Percentiles rank a stretch among this genome's conserved stretches.
Conservation (phyloP, 2,113 vertebrate genomes). For the western clawed frog (Xenopus tropicalis) region UCB_Xtro_10.0 CM004446.2:149844501-149845000, state of each 20-base stretch:
- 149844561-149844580: too few relatives aligned
- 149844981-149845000: too few relatives aligned
- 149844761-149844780: conserved; percentile 20
- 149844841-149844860: conserved; percentile 17
- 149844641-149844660: conserved; percentile 2
- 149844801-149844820: conserved; percentile 27
- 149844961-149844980: too few relatives aligned
- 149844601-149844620: too few relatives aligned
- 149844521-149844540: too few relatives aligned
- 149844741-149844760: conserved; percentile 30
- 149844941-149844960: too few relatives aligned
- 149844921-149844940: too few relatives aligned
- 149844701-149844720: conserved; percentile 17
- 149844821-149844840: conserved; percentile 23
- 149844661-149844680: conserved; percentile 11
- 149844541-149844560: too few relatives aligned
- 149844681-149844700: conserved; percentile 5
- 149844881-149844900: neutral
- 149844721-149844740: conserved; percentile 25
- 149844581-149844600: too few relatives aligned
- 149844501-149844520: too few relatives aligned
- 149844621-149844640: neutral
- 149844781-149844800: conserved; percentile 24
- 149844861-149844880: conserved; percentile 9
- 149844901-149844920: too few relatives aligned